phyloP scores from a whole-genome alignment of 1,140 invertebrate species.

The Dreissena rostriformis region DNA sequence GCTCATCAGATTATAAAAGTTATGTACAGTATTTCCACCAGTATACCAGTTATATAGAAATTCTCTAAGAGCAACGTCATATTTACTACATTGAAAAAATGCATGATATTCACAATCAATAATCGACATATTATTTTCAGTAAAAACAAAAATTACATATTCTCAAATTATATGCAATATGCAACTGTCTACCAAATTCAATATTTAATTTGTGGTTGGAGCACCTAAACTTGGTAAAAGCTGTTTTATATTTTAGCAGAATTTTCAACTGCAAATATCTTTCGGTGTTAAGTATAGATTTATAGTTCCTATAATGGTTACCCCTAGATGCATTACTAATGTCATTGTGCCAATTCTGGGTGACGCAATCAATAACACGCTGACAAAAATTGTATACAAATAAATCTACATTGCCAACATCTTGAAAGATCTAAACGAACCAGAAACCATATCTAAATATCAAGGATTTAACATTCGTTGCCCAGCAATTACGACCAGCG shows the following conservation, averaged over 20 bases:
- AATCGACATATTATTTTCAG: too few relatives aligned
- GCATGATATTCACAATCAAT: too few relatives aligned
- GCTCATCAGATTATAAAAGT: too few relatives aligned
- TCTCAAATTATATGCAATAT: too few relatives aligned
- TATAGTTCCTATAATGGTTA: constrained; percentile 32
- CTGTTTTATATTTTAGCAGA: background rate
- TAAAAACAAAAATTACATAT: too few relatives aligned
- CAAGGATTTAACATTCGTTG: too few relatives aligned
- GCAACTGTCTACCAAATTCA: background rate
- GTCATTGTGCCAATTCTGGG: background rate
- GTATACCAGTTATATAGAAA: too few relatives aligned
- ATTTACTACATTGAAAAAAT: too few relatives aligned
- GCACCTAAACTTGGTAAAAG: constrained; percentile 24
- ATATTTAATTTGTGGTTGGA: constrained; percentile 12
- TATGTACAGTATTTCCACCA: too few relatives aligned
- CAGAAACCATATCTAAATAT: too few relatives aligned
- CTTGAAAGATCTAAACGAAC: constrained; percentile 6
- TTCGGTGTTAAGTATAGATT: constrained; percentile 8
- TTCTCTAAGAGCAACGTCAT: too few relatives aligned
- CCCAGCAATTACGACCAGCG: too few relatives aligned
- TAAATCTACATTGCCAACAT: background rate
- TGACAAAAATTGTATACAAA: constrained; percentile 17
- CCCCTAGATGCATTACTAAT: constrained; percentile 8
- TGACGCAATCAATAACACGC: background rate
- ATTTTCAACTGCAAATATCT: background rate